Base-by-base conservation (phyloP, 2,113 vertebrate species). In the Trichomycterus rosablanca region DNA sequence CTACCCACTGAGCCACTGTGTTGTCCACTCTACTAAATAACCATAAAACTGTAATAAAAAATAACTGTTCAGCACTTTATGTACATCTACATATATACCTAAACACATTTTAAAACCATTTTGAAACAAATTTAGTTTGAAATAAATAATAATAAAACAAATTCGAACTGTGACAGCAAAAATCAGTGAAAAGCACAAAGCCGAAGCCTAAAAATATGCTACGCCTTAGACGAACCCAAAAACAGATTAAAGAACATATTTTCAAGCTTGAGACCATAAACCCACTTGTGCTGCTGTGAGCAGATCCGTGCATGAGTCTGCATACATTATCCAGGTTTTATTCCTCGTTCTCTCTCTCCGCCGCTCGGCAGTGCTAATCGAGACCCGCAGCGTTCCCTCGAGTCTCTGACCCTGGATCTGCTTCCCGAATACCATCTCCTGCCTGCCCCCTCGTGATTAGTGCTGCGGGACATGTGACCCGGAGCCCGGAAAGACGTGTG, bases 241-340 rank as follows among this genome's bases (percentile, higher is more conserved):
- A 67, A 23, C 46, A 37, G 64, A 53, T 67, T 53, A 59, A n/a
- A 45, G 34, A 18, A 58, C 14, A 28, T 43, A 35, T 60, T 53
- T 53, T 45, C 30, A 22, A 26, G 56, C 16, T 53, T 39, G 18
- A 67, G 22, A 45, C 40, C 7, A 26, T 16, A 67, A 59, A 54
- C 40, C 28, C 20, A 45, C 14, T 53, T 46, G 6, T 35, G 15
- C 51, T 18, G 50, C 50, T 49, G 11, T 24, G 39, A 53, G 65
- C 15, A 5, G 15, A n/a, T 6, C 12, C 28, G 65, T 19, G 39
- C 56, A 67, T 67, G 65, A 50, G 30, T 45, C 10, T 59, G 56
- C 65, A 67, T 67, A 53, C 40, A 60, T 59, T 54, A 67, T 34
- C 14, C 37, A 24, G 37, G 55, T 67, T 67, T 63, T 48, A 26